Conservation (phyloP, 1,140 invertebrate species). For the Bradysia coprophila region DNA sequence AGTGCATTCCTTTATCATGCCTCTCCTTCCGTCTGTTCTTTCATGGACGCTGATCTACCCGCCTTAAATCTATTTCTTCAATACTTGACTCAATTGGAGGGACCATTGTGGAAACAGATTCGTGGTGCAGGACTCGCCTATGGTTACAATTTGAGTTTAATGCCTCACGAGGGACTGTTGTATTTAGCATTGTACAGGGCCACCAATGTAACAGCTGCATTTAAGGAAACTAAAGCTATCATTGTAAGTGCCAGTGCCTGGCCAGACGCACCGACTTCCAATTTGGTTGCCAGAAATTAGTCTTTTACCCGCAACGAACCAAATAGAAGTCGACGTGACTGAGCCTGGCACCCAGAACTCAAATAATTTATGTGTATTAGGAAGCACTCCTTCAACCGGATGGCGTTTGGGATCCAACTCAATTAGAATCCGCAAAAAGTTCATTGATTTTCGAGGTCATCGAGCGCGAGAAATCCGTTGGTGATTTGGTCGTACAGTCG, state of each 20-base stretch:
- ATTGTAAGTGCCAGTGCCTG: conserved; percentile 37
- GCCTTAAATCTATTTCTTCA: conserved; percentile 61
- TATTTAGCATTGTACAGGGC: conserved; percentile 52
- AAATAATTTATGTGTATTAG: conserved; percentile 33
- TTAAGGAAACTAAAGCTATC: conserved; percentile 53
- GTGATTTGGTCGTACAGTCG: conserved; percentile 47
- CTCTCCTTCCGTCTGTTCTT: conserved; percentile 40
- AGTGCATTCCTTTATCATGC: conserved; percentile 54
- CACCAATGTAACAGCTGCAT: conserved; percentile 56
- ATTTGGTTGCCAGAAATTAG: too few relatives aligned
- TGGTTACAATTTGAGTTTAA: conserved; percentile 39
- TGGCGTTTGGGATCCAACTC: conserved; percentile 43
- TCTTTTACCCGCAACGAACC: too few relatives aligned
- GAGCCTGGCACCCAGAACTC: too few relatives aligned
- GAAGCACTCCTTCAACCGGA: conserved; percentile 37
- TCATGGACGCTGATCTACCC: conserved; percentile 43
- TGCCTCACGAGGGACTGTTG: conserved; percentile 47
- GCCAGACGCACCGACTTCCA: too few relatives aligned
- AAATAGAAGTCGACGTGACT: too few relatives aligned
- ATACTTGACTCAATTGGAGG: conserved; percentile 76
- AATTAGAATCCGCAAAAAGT: conserved; percentile 67
- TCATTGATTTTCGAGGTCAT: conserved; percentile 74
- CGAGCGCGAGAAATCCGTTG: conserved; percentile 55
- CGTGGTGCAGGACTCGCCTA: conserved; percentile 75
- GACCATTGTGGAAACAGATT: conserved; percentile 74